Evolutionary conservation across 2,888 invertebrate genomes (phyloP), one percentile per base, ranked within the genome.

Genomic region (Diaprepes abbreviatus): DNA sequence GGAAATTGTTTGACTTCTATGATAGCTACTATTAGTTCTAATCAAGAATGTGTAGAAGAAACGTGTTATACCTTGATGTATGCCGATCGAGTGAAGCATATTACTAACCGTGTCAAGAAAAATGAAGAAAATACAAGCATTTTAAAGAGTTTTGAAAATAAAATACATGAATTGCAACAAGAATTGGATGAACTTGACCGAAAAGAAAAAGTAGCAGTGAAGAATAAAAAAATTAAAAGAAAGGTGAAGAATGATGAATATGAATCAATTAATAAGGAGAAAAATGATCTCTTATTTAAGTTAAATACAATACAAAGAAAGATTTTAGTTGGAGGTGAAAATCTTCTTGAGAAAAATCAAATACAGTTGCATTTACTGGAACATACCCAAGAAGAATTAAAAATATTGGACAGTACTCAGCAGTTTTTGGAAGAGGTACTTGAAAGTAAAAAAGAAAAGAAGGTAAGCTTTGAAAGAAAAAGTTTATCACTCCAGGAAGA

Each of bases 261-360:
- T 35, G 86, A 86, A 43, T 86, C 87, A 31, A 88, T 89, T 60
- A 84, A 85, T 60, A 80, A 83, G 14, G 85, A 84, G 78, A 86
- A 83, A 65, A 87, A 88, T 71, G 85, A 85, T 50, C 81, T 92
- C 21, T 82, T 86, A 6, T 81, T 83, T 65, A 87, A 89, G 77
- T 90, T 92, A 59, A 86, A 87, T 74, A 88, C 89, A 40, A 88
- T 94, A 83, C 92, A 98, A 83, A 94, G 93, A 67, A 97, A 97
- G 83, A 95, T 98, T 60, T 88, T 98, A 17, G 93, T 98, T 0
- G 98, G 98, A 0, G 98, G 98, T 0, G 98, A 97, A 85, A 98
- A 98, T 85, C 87, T 98, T 5, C 86, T 98, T 68, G 97, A 97
- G 81, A 97, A 97, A 82, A 96, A 96, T 0, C 95, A 97, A 80